Percentiles rank a stretch among this genome's conserved stretches.
These are phyloP conservation scores for Lithobates sylvaticus DNA, from an alignment of 2,797 vertebrate species.

Conservation along the genomic window DNA sequence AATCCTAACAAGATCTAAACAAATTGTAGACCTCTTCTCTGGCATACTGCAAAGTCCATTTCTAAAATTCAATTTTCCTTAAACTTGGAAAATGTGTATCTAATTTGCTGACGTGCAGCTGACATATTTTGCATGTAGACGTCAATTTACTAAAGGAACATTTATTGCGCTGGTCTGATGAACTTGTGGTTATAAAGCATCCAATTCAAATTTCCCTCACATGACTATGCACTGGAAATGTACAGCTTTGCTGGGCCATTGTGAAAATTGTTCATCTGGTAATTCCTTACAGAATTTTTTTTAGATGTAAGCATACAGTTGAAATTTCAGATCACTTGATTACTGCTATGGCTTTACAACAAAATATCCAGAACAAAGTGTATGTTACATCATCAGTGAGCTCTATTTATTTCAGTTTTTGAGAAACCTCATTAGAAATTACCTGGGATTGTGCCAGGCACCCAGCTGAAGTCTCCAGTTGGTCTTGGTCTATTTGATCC, in stretches of 20 bases:
- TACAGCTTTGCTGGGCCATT: not conserved
- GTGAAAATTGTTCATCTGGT: not conserved
- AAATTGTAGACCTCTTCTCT: not conserved
- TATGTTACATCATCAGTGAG: not conserved
- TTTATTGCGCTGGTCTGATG: too few relatives aligned
- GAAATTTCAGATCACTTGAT: not conserved
- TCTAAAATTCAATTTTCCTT: not conserved
- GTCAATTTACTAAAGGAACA: not conserved
- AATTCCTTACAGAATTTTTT: not conserved
- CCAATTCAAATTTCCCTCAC: too few relatives aligned
- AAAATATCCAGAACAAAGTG: not conserved
- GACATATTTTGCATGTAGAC: not conserved
- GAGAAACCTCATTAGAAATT: constrained; percentile 17
- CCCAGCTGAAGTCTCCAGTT: constrained; percentile 59
- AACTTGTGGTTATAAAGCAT: too few relatives aligned
- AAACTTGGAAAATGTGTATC: not conserved
- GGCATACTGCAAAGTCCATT: not conserved
- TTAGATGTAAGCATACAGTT: not conserved
- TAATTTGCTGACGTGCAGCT: not conserved
- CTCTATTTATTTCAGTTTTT: not conserved
- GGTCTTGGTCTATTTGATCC: constrained; percentile 71
- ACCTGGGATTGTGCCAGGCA: constrained; percentile 68
- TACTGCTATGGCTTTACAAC: not conserved
- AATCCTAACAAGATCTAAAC: too few relatives aligned
- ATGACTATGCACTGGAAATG: not conserved